Base-by-base conservation (phyloP, 2,113 vertebrate species). In the Poicephalus meyeri region DNA sequence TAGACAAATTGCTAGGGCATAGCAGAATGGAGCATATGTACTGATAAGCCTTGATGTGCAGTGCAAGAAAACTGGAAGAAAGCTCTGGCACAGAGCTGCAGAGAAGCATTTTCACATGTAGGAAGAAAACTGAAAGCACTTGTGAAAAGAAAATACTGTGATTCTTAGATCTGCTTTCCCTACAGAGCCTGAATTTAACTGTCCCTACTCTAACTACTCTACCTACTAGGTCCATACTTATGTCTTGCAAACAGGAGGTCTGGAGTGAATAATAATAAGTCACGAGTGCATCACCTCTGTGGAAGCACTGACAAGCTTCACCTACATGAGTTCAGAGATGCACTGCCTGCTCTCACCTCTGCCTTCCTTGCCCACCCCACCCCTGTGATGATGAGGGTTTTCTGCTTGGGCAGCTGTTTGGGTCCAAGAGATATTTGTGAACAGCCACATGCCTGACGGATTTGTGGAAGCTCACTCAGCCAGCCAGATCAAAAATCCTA, bases 21-120 rank as follows among this genome's bases (percentile, higher is more conserved):
- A 91, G 76, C 86, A 92, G 83, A 87, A 76, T 2, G 11, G 80
- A 96, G 86, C 92, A 96, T 92, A 89, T 96, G 95, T 16, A 84
- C 82, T 84, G 56, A 39, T 68, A 81, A 78, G 39, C 88, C 42
- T 93, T 68, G 72, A 81, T 71, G 35, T 88, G 76, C 50, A 69
- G 33, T 20, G 21, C 69, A 93, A 88, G 87, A 72, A 70, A 60
- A 58, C 46, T 2, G 5, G 68, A 94, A 86, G 82, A 91, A 77
- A 86, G 41, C 11, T 2, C 42, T 92, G 64, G 50, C 80, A 86
- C 23, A 14, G 76, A 90, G 24, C 64, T 77, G 50, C 55, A 73
- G 39, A 86, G 46, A 68, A 84, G 4, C 10, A 61, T 79, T 66
- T 73, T 83, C 52, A 41, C 5, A 4, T 1, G 1, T 28, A 55